Conservation (phyloP, 2,797 vertebrate genomes). For the Pseudochaenichthys georgianus region DNA sequence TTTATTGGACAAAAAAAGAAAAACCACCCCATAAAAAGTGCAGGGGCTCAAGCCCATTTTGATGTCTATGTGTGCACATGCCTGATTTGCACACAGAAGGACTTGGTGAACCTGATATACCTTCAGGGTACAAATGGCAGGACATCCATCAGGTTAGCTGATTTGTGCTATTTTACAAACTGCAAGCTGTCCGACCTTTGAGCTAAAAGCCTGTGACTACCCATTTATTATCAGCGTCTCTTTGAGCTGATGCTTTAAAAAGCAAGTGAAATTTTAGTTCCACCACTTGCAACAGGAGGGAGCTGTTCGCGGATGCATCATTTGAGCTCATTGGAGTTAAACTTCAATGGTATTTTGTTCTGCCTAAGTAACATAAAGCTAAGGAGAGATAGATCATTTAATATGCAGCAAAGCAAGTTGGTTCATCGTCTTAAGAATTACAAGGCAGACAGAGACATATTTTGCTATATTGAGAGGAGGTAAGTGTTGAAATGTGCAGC, state of each 20-base stretch:
- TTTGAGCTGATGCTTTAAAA: conserved; percentile 34
- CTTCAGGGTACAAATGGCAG: conserved; percentile 40
- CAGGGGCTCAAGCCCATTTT: too few species aligned
- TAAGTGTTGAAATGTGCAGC: conserved; percentile 36
- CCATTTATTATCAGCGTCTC: conserved; percentile 35
- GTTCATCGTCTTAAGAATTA: conserved; percentile 20
- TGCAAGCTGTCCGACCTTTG: conserved; percentile 32
- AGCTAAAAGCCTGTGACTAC: conserved; percentile 40
- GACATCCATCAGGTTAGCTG: conserved; percentile 42
- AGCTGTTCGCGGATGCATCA: conserved; percentile 28
- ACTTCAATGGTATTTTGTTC: conserved; percentile 9
- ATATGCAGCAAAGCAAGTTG: conserved; percentile 41
- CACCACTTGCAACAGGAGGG: conserved; percentile 14
- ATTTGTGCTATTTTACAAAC: conserved; percentile 28
- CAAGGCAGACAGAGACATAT: conserved; percentile 29
- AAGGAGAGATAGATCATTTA: conserved; percentile 38
- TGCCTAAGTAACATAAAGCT: conserved; percentile 30
- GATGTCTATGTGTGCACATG: too few species aligned
- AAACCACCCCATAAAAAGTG: too few species aligned
- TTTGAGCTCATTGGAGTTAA: conserved; percentile 15
- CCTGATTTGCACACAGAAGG: conserved; percentile 18
- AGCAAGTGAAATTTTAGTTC: conserved; percentile 26
- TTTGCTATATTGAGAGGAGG: conserved; percentile 28
- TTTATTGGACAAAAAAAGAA: too few species aligned
- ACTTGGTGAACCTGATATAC: conserved; percentile 28